These are phyloP conservation scores for Aplidium turbinatum DNA, from an alignment of 23 tunicate genomes.

Conservation along the genomic window DNA sequence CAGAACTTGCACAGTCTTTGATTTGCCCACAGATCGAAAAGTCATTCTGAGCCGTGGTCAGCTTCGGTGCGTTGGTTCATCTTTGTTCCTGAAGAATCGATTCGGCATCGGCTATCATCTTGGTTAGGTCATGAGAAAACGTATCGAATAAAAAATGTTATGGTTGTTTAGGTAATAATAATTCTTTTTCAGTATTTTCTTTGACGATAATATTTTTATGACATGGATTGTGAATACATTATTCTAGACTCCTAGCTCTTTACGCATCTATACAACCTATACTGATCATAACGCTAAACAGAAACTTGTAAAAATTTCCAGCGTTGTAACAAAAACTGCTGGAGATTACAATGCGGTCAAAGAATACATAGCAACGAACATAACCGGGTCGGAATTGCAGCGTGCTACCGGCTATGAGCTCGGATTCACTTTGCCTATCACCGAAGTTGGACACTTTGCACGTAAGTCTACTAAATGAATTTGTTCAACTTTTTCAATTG, in stretches of 20 bases:
- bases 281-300: no score
- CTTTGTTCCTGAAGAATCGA: constrained; percentile 83
- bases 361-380: constrained; percentile 29
- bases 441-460: constrained; percentile 75
- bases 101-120: constrained; percentile 94
- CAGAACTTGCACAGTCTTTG: no score
- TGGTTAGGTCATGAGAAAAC: no score
- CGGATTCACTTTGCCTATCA: constrained; percentile 69
- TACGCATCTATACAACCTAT: no score
- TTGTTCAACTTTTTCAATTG: no score
- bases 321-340: constrained; percentile 76
- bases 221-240: no score
- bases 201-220: no score
- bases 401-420: constrained; percentile 66
- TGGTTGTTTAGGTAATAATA: no score
- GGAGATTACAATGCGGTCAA: constrained; percentile 36
- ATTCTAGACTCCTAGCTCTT: no score
- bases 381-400: constrained; percentile 62
- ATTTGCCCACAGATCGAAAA: constrained; percentile 68
- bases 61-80: constrained; percentile 88
- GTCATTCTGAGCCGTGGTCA: constrained; percentile 69
- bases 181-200: no score
- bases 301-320: constrained; percentile 20
- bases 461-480: constrained; percentile 40
- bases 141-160: no score